phyloP scores from a whole-genome alignment of 2,113 vertebrate genomes.

The Onychostoma macrolepis region DNA sequence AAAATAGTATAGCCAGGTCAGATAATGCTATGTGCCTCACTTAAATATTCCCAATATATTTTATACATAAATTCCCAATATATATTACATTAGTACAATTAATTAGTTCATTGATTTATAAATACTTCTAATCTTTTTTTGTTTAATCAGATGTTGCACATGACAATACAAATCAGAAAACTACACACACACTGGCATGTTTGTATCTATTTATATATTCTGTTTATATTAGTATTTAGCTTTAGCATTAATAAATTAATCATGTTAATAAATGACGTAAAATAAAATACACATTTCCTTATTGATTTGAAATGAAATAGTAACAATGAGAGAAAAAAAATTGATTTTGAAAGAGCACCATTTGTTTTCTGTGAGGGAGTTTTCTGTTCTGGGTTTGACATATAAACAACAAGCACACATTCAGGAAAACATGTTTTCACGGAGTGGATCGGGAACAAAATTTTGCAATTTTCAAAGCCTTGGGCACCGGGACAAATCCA shows the following conservation, averaged over 20 bases:
- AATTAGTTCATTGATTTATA: too few relatives aligned
- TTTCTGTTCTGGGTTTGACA: background rate
- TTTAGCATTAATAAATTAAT: too few relatives aligned
- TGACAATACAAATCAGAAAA: too few relatives aligned
- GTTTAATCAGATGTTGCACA: background rate
- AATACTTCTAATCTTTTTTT: background rate
- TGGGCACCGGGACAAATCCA: slow-evolving; percentile 49
- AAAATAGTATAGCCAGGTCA: too few relatives aligned
- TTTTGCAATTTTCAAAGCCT: slow-evolving; percentile 49
- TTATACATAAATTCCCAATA: too few relatives aligned
- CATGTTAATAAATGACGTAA: background rate
- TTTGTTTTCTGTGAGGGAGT: background rate
- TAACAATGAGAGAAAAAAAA: too few relatives aligned
- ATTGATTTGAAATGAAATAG: too few relatives aligned
- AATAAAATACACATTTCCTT: too few relatives aligned
- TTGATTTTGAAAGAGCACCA: too few relatives aligned
- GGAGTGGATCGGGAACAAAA: slow-evolving; percentile 9
- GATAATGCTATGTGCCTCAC: background rate
- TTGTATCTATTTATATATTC: too few relatives aligned
- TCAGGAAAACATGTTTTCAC: slow-evolving; percentile 28
- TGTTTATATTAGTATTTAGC: background rate
- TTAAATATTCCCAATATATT: background rate
- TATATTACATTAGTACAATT: background rate
- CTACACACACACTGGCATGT: too few relatives aligned
- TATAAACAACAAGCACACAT: background rate